A percentile compares a stretch with the other conserved stretches of the same genome.
Evolutionary conservation across 2,113 vertebrate genomes (phyloP).

Genomic region (Limnothrissa miodon): DNA sequence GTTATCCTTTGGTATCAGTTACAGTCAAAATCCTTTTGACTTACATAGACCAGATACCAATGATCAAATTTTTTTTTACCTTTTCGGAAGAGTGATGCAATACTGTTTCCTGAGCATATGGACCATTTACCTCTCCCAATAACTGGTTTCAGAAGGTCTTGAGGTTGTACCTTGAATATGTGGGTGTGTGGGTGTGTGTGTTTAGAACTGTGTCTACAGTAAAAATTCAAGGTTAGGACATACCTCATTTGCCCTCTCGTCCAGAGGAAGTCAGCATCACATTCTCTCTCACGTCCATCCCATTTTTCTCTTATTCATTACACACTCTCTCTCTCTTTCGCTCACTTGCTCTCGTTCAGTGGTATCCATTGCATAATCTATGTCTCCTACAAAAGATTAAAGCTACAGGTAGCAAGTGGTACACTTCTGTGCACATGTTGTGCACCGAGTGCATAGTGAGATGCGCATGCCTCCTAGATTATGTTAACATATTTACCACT

Average conservation of each 20-base stretch:
- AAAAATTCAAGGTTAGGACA: background rate
- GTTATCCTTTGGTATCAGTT: background rate
- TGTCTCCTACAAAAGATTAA: background rate
- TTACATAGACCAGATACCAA: background rate
- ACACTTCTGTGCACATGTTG: too few relatives aligned
- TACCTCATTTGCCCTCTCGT: background rate
- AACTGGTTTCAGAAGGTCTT: conserved; percentile 13
- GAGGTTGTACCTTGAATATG: conserved; percentile 1
- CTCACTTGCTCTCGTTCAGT: background rate
- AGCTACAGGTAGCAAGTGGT: too few relatives aligned
- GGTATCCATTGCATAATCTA: background rate
- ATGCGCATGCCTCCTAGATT: too few relatives aligned
- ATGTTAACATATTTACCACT: too few relatives aligned
- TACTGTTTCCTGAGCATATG: background rate
- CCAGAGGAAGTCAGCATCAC: background rate
- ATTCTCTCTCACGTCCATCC: background rate
- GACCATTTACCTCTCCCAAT: background rate
- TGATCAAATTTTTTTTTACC: background rate
- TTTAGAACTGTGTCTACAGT: background rate
- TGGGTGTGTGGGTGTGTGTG: background rate
- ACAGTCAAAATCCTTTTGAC: background rate
- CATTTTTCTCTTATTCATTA: too few relatives aligned
- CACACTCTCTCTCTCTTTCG: background rate
- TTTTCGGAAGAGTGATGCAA: background rate
- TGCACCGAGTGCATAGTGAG: too few relatives aligned